Percentiles rank a stretch among this genome's conserved stretches.
These are phyloP conservation scores for Bubo blakistoni DNA, from an alignment of 2,113 vertebrate species.

Conservation along the genomic window DNA sequence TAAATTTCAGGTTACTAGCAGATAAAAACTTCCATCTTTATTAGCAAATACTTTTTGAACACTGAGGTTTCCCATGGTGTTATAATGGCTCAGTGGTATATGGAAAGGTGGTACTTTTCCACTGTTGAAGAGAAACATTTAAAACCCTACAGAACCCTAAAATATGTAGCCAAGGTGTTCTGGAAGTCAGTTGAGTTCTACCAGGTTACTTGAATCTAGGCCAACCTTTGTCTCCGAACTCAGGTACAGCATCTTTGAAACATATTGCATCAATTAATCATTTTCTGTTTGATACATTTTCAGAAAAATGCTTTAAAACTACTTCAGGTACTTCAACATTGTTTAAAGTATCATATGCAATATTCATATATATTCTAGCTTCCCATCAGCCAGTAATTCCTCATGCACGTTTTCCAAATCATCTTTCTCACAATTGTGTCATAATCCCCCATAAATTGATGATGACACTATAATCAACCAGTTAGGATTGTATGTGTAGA, in stretches of 20 bases:
- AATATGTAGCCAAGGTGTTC: not conserved
- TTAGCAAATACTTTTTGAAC: not conserved
- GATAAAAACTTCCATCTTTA: not conserved
- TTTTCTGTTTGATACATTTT: not conserved
- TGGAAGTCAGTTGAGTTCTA: not conserved
- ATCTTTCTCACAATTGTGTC: not conserved
- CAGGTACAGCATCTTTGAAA: not conserved
- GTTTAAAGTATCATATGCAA: not conserved
- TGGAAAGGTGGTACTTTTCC: not conserved
- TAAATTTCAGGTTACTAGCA: not conserved
- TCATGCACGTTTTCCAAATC: not conserved
- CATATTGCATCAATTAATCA: not conserved
- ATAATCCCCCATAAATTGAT: not conserved
- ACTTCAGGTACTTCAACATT: not conserved
- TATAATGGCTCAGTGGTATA: not conserved
- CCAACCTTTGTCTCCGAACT: not conserved
- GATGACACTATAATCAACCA: not conserved
- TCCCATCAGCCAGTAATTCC: not conserved
- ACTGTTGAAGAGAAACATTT: not conserved
- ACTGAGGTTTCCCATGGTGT: not conserved
- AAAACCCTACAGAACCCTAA: not conserved
- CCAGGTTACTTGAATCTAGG: not conserved
- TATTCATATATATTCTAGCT: not conserved
- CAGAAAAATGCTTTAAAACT: not conserved
- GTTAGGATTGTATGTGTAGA: not conserved